Evolutionary conservation across 2,888 invertebrate genomes (phyloP).

Genomic region (Onchidella celtica): DNA sequence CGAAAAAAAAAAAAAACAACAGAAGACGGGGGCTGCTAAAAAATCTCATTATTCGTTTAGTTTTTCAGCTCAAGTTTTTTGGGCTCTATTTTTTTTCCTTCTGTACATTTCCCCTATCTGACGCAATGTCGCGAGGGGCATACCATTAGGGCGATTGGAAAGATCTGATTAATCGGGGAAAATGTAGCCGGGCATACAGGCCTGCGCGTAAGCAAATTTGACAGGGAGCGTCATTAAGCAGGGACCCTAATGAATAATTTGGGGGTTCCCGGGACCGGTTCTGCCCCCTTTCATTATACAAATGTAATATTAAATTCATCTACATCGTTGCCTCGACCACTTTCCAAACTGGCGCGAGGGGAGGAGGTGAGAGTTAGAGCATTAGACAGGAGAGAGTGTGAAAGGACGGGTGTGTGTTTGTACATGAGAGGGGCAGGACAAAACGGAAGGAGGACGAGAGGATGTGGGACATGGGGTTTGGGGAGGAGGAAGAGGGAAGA

Average conservation of each 20-base stretch:
- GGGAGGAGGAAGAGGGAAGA: not conserved
- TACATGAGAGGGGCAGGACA: no score
- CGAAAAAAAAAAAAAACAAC: no score
- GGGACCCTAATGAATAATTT: constrained; percentile 61
- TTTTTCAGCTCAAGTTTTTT: no score
- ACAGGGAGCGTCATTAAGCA: constrained; percentile 61
- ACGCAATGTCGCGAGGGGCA: constrained; percentile 42
- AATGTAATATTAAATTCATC: constrained; percentile 64
- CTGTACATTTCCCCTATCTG: not conserved
- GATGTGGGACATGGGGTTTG: not conserved
- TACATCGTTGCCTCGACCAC: constrained; percentile 48
- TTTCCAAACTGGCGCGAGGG: no score
- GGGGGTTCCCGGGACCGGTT: constrained; percentile 49
- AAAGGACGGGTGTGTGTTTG: no score
- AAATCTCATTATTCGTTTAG: no score
- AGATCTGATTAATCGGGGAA: constrained; percentile 60
- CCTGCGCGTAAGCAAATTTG: constrained; percentile 61
- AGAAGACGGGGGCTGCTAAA: no score
- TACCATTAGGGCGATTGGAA: constrained; percentile 58
- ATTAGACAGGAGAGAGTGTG: no score
- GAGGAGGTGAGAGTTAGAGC: no score
- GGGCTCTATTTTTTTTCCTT: no score
- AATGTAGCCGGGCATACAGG: constrained; percentile 57
- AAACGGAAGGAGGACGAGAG: no score
- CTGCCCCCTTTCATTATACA: constrained; percentile 59